These are phyloP conservation scores for Nemurella pictetii DNA, from an alignment of 2,888 invertebrate species.

Conservation along the genomic window DNA sequence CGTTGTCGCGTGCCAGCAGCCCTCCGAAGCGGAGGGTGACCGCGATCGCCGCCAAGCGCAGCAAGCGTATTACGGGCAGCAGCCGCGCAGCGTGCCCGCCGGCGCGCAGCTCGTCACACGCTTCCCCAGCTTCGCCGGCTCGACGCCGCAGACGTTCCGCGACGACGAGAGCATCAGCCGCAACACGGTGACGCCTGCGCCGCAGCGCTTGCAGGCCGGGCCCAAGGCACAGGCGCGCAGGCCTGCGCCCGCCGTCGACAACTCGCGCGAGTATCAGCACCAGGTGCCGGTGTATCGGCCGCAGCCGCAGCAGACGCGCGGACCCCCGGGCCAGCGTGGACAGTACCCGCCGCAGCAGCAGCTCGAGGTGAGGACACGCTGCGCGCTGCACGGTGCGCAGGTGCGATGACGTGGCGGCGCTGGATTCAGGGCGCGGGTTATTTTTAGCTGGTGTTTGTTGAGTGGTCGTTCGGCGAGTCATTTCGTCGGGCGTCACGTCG, in stretches of 20 bases:
- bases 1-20: constrained; percentile 26
- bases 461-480: neutral
- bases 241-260: constrained; percentile 41
- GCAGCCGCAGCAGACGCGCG: constrained; percentile 42
- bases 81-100: constrained; percentile 33
- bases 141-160: constrained; percentile 46
- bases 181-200: constrained; percentile 37
- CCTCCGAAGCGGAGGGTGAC: constrained; percentile 40
- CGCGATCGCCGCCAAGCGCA: constrained; percentile 44
- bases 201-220: neutral
- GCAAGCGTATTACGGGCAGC: constrained; percentile 41
- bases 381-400: too few species aligned
- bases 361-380: constrained; percentile 38
- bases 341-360: constrained; percentile 35
- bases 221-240: constrained; percentile 18
- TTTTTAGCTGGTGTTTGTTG: neutral
- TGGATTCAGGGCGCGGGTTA: neutral
- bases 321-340: constrained; percentile 39
- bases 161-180: constrained; percentile 44
- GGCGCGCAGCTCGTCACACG: constrained; percentile 14
- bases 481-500: neutral
- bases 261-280: constrained; percentile 39
- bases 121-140: constrained; percentile 35
- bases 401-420: neutral
- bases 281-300: constrained; percentile 31